These are phyloP conservation scores for Suillia variegata DNA, from an alignment of 2,888 invertebrate genomes.

Conservation along the genomic window DNA sequence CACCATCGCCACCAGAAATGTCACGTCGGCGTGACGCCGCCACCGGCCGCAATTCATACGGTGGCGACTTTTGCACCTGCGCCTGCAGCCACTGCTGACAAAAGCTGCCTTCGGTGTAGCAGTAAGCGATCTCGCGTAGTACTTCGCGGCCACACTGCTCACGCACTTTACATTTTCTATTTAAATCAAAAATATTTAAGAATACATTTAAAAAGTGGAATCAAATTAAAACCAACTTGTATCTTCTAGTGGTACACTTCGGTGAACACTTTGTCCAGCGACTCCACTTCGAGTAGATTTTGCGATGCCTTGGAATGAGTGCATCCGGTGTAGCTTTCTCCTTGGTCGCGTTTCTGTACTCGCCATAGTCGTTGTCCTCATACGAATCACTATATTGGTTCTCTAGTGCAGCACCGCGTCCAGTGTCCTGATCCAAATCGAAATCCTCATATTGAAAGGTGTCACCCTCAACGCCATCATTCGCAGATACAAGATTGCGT, in stretches of 20 bases:
- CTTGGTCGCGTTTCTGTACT: constrained; percentile 41
- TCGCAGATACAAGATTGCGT: constrained; percentile 32
- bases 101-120: constrained; percentile 79
- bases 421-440: constrained; percentile 44
- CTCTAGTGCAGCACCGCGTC: constrained; percentile 8
- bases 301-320: constrained; percentile 42
- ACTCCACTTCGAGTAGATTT: constrained; percentile 78
- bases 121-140: constrained; percentile 83
- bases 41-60: constrained; percentile 49
- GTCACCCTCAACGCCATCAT: constrained; percentile 45
- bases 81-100: constrained; percentile 75
- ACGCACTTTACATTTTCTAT: constrained; percentile 74
- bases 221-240: constrained; percentile 64
- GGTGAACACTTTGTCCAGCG: constrained; percentile 82
- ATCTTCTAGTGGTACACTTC: constrained; percentile 79
- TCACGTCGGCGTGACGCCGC: constrained; percentile 45
- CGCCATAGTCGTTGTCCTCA: constrained; percentile 40
- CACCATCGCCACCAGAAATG: constrained; percentile 34
- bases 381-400: constrained; percentile 38
- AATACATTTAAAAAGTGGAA: constrained; percentile 1
- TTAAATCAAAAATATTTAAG: neutral
- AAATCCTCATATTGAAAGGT: constrained; percentile 55
- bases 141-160: constrained; percentile 78
- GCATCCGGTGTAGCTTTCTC: constrained; percentile 55
- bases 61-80: constrained; percentile 53